Conservation (phyloP, 2,797 vertebrate genomes). For the Macropus fuliginosus region DNA sequence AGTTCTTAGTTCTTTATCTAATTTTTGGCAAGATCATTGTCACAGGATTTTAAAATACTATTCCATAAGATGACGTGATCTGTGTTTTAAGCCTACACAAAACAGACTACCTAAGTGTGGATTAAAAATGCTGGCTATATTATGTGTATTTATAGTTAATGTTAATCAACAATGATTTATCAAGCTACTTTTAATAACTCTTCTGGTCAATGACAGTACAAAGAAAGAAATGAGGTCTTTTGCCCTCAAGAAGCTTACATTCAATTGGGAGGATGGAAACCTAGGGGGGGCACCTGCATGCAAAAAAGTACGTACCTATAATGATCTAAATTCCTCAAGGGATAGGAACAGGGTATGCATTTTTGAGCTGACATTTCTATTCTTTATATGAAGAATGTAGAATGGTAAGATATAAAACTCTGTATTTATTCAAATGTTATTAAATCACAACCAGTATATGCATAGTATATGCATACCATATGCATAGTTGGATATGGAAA, state of each 20-base stretch:
- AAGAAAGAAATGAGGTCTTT: not conserved
- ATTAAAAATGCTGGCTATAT: not conserved
- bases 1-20: not conserved
- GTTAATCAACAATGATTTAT: not conserved
- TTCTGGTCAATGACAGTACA: not conserved
- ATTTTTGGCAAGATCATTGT: not conserved
- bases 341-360: not conserved
- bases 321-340: not conserved
- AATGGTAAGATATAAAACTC: not conserved
- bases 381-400: not conserved
- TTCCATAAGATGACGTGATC: not conserved
- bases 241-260: not conserved
- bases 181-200: not conserved
- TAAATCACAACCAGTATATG: constrained; percentile 12
- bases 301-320: not conserved
- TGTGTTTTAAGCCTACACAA: not conserved
- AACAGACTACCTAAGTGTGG: not conserved
- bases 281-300: not conserved
- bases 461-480: not conserved
- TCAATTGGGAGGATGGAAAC: not conserved
- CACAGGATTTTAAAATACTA: not conserved
- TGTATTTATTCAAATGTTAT: constrained; percentile 11
- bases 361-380: not conserved
- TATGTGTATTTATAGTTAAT: not conserved
- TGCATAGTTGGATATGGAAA: not conserved